Percentiles rank a stretch among this genome's conserved stretches.
Conservation (phyloP, 2,888 invertebrate species). For the Sipha maydis region DNA sequence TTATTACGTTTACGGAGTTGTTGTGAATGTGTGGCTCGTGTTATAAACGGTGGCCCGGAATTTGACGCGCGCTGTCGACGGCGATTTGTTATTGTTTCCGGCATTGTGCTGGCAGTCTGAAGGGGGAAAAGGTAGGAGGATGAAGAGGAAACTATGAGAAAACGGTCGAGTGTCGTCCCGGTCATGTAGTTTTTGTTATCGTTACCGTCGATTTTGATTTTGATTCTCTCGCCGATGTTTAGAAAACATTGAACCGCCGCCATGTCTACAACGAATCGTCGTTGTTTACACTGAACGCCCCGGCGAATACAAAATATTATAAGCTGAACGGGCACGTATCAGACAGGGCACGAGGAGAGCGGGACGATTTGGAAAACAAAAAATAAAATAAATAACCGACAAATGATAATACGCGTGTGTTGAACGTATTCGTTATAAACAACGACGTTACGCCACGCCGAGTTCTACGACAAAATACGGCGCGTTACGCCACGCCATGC, state of each 20-base stretch:
- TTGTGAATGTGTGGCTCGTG: too few species aligned
- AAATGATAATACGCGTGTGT: not conserved
- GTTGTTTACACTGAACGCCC: not conserved
- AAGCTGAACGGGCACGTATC: not conserved
- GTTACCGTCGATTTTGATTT: not conserved
- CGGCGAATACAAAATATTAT: not conserved
- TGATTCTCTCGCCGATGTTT: not conserved
- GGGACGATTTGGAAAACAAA: not conserved
- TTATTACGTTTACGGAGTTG: too few species aligned
- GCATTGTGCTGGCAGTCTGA: too few species aligned
- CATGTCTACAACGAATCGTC: not conserved
- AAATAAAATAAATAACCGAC: too few species aligned
- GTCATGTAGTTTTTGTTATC: not conserved
- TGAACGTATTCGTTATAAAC: not conserved
- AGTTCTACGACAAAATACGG: not conserved
- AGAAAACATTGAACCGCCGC: not conserved
- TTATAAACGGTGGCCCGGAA: too few species aligned
- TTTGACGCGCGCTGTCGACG: too few species aligned
- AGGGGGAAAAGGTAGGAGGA: too few species aligned
- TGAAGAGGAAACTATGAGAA: too few species aligned
- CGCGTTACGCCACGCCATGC: not conserved
- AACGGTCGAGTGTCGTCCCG: not conserved
- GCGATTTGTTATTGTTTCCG: too few species aligned
- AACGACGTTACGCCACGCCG: not conserved
- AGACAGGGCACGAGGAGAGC: not conserved